These are phyloP conservation scores for Lasius platythorax DNA, from an alignment of 2,888 invertebrate genomes.

Conservation along the genomic window DNA sequence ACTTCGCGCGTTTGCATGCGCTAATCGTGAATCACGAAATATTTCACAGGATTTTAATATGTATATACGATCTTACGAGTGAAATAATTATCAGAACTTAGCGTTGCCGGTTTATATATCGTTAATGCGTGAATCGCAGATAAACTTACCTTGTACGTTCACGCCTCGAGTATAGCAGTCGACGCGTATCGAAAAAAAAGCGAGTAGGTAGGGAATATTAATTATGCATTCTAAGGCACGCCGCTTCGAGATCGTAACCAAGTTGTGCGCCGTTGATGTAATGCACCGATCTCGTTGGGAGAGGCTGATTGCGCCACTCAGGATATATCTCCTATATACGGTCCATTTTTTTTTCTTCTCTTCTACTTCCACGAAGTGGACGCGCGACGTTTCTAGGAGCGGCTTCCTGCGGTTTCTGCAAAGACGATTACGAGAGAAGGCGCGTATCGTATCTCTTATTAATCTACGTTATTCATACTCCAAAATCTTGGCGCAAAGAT, in stretches of 20 bases:
- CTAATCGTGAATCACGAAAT: neutral
- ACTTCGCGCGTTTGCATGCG: neutral
- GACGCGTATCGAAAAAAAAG: slow-evolving; percentile 59
- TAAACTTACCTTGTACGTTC: slow-evolving; percentile 52
- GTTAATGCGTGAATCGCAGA: slow-evolving; percentile 35
- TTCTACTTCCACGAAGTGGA: neutral
- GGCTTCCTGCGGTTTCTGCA: neutral
- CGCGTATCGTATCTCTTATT: neutral
- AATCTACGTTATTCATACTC: slow-evolving; percentile 1
- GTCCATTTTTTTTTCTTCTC: neutral
- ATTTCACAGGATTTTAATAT: neutral
- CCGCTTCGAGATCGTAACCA: slow-evolving; percentile 63
- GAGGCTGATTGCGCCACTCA: slow-evolving; percentile 44
- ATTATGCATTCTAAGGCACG: slow-evolving; percentile 75
- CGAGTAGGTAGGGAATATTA: slow-evolving; percentile 75
- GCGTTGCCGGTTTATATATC: neutral
- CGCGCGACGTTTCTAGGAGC: neutral
- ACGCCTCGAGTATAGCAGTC: slow-evolving; percentile 10
- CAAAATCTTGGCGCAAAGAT: neutral
- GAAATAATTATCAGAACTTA: neutral
- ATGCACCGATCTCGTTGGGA: slow-evolving; percentile 52
- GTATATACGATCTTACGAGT: neutral
- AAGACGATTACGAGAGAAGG: neutral
- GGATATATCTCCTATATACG: slow-evolving; percentile 33
- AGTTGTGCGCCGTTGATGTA: slow-evolving; percentile 62